These are phyloP conservation scores for Streblospio benedicti DNA, from an alignment of 1,140 invertebrate species.

Conservation along the genomic window DNA sequence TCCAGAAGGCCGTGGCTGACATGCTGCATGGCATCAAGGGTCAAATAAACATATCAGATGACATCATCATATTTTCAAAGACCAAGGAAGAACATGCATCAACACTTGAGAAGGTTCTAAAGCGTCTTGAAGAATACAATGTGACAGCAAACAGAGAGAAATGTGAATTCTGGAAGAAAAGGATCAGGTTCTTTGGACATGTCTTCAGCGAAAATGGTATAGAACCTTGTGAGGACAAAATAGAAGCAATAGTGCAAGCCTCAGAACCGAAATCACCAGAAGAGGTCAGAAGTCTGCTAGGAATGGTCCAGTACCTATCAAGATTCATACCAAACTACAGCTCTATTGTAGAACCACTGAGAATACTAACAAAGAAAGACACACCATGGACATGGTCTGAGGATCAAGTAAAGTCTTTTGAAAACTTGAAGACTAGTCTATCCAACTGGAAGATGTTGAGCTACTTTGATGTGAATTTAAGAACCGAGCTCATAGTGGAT, in stretches of 20 bases:
- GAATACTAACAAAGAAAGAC: slow-evolving; percentile 4
- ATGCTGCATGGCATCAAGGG: neutral
- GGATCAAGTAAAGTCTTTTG: neutral
- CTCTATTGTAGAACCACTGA: neutral
- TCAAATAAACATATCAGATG: neutral
- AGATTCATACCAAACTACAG: neutral
- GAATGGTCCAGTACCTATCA: slow-evolving; percentile 9
- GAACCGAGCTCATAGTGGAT: neutral
- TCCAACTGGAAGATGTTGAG: too few species aligned
- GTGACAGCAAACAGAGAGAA: neutral
- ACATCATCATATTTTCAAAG: neutral
- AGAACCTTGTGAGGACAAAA: slow-evolving; percentile 37
- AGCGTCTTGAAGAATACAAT: neutral
- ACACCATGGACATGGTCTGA: neutral
- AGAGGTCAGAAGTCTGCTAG: slow-evolving; percentile 1
- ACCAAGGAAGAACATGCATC: neutral
- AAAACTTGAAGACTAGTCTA: too few species aligned
- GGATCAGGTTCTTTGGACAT: slow-evolving; percentile 19
- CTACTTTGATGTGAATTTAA: neutral
- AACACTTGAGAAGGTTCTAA: neutral
- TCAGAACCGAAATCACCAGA: slow-evolving; percentile 22
- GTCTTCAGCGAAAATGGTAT: slow-evolving; percentile 39
- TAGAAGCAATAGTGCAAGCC: too few species aligned
- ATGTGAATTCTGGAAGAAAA: neutral
- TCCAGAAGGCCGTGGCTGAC: neutral